Conservation (phyloP, 2,888 invertebrate genomes). For the Aphidoletes aphidimyza region DNA sequence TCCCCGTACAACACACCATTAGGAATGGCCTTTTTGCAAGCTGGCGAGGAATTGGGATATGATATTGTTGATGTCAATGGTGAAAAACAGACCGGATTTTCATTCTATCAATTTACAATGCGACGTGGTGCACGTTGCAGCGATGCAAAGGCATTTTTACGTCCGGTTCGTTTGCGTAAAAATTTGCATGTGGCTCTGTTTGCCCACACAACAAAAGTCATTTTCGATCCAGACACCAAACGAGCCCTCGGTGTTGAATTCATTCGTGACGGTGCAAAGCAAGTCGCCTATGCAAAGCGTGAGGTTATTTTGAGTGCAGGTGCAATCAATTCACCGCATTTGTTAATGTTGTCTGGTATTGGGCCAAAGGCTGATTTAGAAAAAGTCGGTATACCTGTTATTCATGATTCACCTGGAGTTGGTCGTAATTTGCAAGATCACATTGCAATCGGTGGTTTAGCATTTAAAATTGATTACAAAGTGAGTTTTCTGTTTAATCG, state of each 20-base stretch:
- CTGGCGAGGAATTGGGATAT: slow-evolving; percentile 32
- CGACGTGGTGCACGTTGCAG: slow-evolving; percentile 53
- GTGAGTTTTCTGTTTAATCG: slow-evolving; percentile 83
- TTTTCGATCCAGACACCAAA: slow-evolving; percentile 67
- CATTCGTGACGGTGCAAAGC: slow-evolving; percentile 72
- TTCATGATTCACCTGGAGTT: slow-evolving; percentile 83
- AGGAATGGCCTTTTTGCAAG: slow-evolving; percentile 7
- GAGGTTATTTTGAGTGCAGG: slow-evolving; percentile 73
- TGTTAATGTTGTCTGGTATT: slow-evolving; percentile 90
- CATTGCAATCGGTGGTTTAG: slow-evolving; percentile 85
- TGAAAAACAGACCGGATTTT: slow-evolving; percentile 53
- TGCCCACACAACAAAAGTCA: slow-evolving; percentile 57
- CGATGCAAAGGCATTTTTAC: slow-evolving; percentile 54
- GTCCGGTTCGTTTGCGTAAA: neutral
- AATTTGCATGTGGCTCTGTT: slow-evolving; percentile 55
- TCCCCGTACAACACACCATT: slow-evolving; percentile 67
- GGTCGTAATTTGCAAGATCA: slow-evolving; percentile 91
- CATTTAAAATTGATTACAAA: slow-evolving; percentile 83
- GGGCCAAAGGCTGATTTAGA: slow-evolving; percentile 80
- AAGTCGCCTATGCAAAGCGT: slow-evolving; percentile 64
- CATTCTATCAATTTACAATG: slow-evolving; percentile 22
- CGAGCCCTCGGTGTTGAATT: slow-evolving; percentile 85
- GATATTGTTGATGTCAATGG: slow-evolving; percentile 45
- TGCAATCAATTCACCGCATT: slow-evolving; percentile 89
- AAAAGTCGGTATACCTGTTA: slow-evolving; percentile 77